These are phyloP conservation scores for Cottus gobio DNA, from an alignment of 2,113 vertebrate genomes.

Conservation along the genomic window DNA sequence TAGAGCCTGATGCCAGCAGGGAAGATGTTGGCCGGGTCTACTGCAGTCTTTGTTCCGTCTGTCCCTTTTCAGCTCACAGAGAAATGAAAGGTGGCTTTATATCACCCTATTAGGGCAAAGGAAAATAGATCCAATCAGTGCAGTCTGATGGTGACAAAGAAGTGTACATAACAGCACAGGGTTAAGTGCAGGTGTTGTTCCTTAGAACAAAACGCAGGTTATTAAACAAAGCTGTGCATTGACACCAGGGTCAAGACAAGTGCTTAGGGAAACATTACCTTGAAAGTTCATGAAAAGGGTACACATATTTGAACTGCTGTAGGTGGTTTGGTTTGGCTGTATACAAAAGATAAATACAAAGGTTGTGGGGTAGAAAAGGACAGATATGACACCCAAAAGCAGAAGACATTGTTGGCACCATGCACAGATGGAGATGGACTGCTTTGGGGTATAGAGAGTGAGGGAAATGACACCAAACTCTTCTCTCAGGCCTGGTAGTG, in stretches of 20 bases:
- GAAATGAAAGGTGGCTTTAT: constrained; percentile 49
- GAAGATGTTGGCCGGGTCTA: constrained; percentile 45
- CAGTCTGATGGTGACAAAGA: constrained; percentile 49
- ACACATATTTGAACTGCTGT: not conserved
- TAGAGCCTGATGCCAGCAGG: constrained; percentile 33
- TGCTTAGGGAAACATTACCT: not conserved
- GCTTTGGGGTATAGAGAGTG: not conserved
- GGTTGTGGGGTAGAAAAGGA: not conserved
- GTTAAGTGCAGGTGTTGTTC: constrained; percentile 48
- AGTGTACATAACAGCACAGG: constrained; percentile 52
- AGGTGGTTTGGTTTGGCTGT: not conserved
- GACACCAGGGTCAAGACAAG: constrained; percentile 13
- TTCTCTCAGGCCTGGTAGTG: not conserved
- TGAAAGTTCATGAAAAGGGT: constrained; percentile 3
- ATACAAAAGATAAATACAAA: not conserved
- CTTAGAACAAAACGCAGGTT: constrained; percentile 28
- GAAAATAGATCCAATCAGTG: constrained; percentile 52
- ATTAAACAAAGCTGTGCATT: constrained; percentile 21
- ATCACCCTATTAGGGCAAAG: constrained; percentile 30
- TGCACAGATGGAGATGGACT: not conserved
- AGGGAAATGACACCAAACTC: not conserved
- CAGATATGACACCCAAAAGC: not conserved
- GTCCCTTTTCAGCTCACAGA: constrained; percentile 30
- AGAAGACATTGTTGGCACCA: constrained; percentile 2
- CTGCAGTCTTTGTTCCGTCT: constrained; percentile 34